These are phyloP conservation scores for Spheniscus humboldti DNA, from an alignment of 2,797 vertebrate species.

Conservation along the genomic window DNA sequence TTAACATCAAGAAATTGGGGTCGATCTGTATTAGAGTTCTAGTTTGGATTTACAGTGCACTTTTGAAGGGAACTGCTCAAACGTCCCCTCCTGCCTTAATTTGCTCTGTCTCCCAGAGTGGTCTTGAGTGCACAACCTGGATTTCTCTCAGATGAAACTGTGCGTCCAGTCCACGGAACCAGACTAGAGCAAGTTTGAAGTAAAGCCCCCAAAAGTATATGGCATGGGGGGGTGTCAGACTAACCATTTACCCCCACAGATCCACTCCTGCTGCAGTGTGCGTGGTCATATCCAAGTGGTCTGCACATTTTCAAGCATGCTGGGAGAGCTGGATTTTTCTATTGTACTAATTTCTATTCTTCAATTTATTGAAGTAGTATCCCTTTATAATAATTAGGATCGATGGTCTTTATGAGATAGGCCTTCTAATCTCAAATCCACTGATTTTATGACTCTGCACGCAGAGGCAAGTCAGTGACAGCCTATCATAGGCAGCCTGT, in stretches of 20 bases:
- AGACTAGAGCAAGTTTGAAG: not conserved
- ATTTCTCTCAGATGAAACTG: not conserved
- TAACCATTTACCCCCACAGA: not conserved
- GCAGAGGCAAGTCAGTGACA: not conserved
- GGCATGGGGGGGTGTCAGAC: not conserved
- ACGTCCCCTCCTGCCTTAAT: not conserved
- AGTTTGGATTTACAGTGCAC: not conserved
- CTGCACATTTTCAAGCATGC: not conserved
- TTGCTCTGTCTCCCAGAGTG: not conserved
- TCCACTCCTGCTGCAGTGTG: not conserved
- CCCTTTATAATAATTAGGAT: not conserved
- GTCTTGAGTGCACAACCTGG: not conserved
- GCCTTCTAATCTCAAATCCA: not conserved
- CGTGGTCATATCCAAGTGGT: accelerated
- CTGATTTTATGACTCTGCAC: not conserved
- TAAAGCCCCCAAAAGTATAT: not conserved
- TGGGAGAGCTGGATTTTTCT: not conserved
- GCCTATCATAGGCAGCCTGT: not conserved
- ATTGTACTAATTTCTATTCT: not conserved
- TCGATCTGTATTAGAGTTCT: not conserved
- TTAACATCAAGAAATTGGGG: not conserved
- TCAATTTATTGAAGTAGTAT: not conserved
- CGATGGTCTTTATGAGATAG: not conserved
- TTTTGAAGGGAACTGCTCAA: not conserved
- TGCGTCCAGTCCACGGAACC: not conserved